Conservation (phyloP, 2,888 invertebrate genomes). For the Leucoma salicis region DNA sequence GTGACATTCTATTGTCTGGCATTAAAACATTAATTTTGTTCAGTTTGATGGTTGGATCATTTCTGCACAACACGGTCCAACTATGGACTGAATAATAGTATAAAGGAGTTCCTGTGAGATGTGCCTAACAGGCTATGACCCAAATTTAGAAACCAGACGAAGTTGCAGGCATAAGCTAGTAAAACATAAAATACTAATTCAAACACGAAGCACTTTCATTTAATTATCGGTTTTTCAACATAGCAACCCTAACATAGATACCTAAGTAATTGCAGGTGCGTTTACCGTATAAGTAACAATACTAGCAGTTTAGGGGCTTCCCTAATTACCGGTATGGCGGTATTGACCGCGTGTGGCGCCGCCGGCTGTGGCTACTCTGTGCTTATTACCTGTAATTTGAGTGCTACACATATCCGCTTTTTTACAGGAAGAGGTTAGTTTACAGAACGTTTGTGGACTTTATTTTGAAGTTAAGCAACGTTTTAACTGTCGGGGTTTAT, state of each 20-base stretch:
- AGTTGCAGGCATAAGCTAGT: too few relatives aligned
- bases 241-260: neutral
- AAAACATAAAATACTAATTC: too few relatives aligned
- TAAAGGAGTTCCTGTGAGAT: too few relatives aligned
- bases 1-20: too few relatives aligned
- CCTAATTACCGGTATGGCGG: constrained; percentile 25
- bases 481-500: neutral
- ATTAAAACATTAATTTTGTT: too few relatives aligned
- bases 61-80: too few relatives aligned
- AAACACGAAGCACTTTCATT: too few relatives aligned
- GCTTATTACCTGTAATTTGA: neutral
- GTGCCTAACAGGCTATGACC: too few relatives aligned
- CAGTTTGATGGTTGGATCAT: too few relatives aligned
- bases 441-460: neutral
- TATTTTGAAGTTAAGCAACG: neutral
- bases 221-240: constrained; percentile 17
- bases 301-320: constrained; percentile 27
- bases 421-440: neutral
- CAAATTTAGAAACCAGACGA: too few relatives aligned
- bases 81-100: too few relatives aligned
- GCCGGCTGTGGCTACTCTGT: neutral
- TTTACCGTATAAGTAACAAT: constrained; percentile 8
- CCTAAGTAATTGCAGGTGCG: constrained; percentile 12
- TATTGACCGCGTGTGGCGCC: constrained; percentile 16
- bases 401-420: neutral